A percentile compares a stretch with the other conserved stretches of the same genome.
These are phyloP conservation scores for Dinothrombium tinctorium DNA, from an alignment of 1,140 invertebrate genomes.

Conservation along the genomic window DNA sequence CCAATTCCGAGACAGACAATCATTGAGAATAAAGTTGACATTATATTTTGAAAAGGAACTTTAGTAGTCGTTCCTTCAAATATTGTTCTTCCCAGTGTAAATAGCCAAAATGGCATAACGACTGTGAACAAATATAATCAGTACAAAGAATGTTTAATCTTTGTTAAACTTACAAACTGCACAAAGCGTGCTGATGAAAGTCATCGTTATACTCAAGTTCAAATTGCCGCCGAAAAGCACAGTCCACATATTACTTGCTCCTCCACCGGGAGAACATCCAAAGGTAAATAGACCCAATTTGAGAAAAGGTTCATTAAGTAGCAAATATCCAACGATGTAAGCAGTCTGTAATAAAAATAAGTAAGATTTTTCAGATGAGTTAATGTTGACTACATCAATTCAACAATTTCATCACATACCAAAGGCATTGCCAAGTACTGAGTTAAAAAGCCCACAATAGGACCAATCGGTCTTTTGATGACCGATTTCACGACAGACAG, in stretches of 20 bases:
- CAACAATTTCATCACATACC: too few relatives aligned
- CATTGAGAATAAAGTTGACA: slow-evolving; percentile 43
- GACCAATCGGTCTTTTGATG: slow-evolving; percentile 49
- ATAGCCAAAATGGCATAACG: slow-evolving; percentile 89
- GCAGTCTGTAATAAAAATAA: too few relatives aligned
- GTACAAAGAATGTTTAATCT: slow-evolving; percentile 3
- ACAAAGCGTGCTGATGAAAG: slow-evolving; percentile 57
- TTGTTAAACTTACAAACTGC: slow-evolving; percentile 38
- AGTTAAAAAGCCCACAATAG: slow-evolving; percentile 48
- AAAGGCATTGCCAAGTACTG: slow-evolving; percentile 69
- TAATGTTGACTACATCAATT: too few relatives aligned
- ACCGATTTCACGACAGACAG: slow-evolving; percentile 40
- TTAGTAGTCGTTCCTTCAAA: slow-evolving; percentile 37
- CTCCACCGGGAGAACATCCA: slow-evolving; percentile 68
- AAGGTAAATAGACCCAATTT: slow-evolving; percentile 71
- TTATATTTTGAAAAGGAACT: slow-evolving; percentile 59
- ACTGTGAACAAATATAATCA: slow-evolving; percentile 28
- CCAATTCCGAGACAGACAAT: slow-evolving; percentile 60
- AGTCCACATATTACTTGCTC: slow-evolving; percentile 88
- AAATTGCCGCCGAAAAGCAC: slow-evolving; percentile 63
- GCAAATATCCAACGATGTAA: slow-evolving; percentile 8
- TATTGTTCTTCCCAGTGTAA: slow-evolving; percentile 57
- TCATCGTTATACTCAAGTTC: slow-evolving; percentile 72
- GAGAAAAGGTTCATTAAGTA: slow-evolving; percentile 37
- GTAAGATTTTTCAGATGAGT: too few relatives aligned